These are phyloP conservation scores for Zaprionus inermis DNA, from an alignment of 1,140 invertebrate species.

Conservation along the genomic window DNA sequence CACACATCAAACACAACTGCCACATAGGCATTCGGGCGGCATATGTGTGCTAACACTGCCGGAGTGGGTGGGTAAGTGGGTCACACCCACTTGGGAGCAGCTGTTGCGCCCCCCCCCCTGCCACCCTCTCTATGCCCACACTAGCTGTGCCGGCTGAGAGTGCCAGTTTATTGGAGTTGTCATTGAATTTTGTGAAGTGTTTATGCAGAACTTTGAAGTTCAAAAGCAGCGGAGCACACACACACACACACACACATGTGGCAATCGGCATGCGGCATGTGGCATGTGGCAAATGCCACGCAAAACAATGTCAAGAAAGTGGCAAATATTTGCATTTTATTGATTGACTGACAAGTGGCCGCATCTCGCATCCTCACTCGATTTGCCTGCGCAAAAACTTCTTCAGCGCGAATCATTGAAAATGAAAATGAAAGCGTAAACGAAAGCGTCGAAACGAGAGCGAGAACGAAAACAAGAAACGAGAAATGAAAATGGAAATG, in stretches of 20 bases:
- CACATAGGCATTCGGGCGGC: conserved; percentile 33
- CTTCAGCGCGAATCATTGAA: neutral
- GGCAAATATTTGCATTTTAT: conserved; percentile 74
- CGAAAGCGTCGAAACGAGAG: neutral
- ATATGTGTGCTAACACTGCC: conserved; percentile 9
- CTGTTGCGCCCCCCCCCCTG: conserved; percentile 18
- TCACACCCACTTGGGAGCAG: conserved; percentile 35
- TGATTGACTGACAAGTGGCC: conserved; percentile 67
- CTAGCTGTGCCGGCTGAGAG: conserved; percentile 23
- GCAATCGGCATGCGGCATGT: conserved; percentile 2
- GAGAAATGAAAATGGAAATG: neutral
- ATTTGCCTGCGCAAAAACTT: no score
- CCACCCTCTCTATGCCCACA: no score
- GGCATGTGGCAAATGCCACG: conserved; percentile 7
- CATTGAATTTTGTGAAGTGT: conserved; percentile 66
- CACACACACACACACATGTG: neutral
- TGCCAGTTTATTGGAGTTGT: conserved; percentile 55
- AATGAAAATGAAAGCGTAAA: conserved; percentile 12
- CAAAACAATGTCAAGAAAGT: conserved; percentile 57
- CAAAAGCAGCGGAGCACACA: conserved; percentile 30
- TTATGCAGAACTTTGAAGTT: conserved; percentile 68
- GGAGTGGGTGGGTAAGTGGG: conserved; percentile 4
- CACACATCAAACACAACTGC: conserved; percentile 62
- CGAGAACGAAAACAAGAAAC: no score
- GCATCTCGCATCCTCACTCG: neutral